These are phyloP conservation scores for Equus quagga DNA, from an alignment of 2,113 vertebrate species.

Conservation along the genomic window DNA sequence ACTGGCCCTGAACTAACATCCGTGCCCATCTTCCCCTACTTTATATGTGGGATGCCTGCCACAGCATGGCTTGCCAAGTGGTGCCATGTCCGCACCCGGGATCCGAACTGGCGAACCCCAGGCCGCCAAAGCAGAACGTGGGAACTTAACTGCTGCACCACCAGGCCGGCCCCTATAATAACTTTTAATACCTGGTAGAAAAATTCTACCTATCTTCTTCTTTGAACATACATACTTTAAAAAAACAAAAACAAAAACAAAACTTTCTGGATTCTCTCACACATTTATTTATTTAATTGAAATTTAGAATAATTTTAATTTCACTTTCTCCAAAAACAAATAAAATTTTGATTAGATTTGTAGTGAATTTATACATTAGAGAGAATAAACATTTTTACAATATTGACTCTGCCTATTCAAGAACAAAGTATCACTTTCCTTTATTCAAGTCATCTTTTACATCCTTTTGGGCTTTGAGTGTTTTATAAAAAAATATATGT, in stretches of 20 bases:
- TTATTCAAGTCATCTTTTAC: background rate
- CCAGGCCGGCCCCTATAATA: background rate
- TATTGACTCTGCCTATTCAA: background rate
- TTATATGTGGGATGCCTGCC: too few species aligned
- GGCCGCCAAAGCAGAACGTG: too few species aligned
- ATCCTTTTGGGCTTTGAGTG: background rate
- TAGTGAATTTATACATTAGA: background rate
- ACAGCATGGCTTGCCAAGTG: too few species aligned
- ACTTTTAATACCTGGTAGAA: background rate
- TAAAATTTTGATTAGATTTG: background rate
- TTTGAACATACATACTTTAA: background rate
- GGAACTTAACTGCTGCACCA: too few species aligned
- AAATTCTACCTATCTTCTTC: background rate
- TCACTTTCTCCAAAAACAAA: background rate
- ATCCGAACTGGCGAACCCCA: too few species aligned
- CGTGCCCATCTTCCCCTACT: too few species aligned
- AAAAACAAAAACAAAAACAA: background rate
- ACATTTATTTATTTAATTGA: background rate
- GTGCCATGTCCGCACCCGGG: too few species aligned
- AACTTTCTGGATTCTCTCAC: background rate
- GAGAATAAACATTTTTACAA: background rate
- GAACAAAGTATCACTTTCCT: background rate
- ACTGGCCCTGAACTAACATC: too few species aligned
- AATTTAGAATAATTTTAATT: background rate
- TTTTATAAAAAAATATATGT: background rate